Base-by-base conservation (phyloP, 2,888 invertebrate genomes). In the Agrotis clavis region DNA sequence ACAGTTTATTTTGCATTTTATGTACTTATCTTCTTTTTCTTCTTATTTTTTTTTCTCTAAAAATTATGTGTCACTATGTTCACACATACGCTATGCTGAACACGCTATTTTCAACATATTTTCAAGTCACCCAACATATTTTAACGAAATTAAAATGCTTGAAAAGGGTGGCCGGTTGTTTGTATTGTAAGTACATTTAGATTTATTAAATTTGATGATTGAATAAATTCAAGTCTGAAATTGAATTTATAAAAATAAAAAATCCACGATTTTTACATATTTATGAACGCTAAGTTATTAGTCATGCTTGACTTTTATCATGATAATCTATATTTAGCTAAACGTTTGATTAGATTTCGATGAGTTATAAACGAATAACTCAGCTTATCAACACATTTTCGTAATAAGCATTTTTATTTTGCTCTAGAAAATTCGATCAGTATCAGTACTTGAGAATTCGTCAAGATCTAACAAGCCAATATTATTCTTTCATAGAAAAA, bases 401-500 rank as follows among this genome's bases (percentile, higher is more conserved):
- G 2, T 54, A 54, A 54, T 48, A 35, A 4, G 1, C 1, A 9
- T 25, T 53, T 74, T 53, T 64, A 0, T 13, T 47, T 47, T 21
- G 19, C 16, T 67, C 14, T 5, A 56, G 4, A 25, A 48, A 41
- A 35, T 4, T 19, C 1, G 4, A 16, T 30, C 14, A 41, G 16
- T 16, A 47, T 47, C 19, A 59, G 30, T 11, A 30, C 16, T 21
- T 9, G 13, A 50, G 6, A 68, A 70, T 21, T 35, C 2, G 0
- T 14, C 11, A 30, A 45, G n/a, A 30, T 51, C 6, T 67, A 21
- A 48, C 57, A 19, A 57, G 14, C 2, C 48, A 64, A 64, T 48
- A 74, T 66, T 53, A 25, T 47, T 53, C 4, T 35, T n/a, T 47
- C 14, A n/a, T 21, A 30, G 6, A 18, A 57, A 41, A n/a, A 35